Base-by-base conservation (phyloP, 2,113 vertebrate genomes). In the Petromus typicus region DNA sequence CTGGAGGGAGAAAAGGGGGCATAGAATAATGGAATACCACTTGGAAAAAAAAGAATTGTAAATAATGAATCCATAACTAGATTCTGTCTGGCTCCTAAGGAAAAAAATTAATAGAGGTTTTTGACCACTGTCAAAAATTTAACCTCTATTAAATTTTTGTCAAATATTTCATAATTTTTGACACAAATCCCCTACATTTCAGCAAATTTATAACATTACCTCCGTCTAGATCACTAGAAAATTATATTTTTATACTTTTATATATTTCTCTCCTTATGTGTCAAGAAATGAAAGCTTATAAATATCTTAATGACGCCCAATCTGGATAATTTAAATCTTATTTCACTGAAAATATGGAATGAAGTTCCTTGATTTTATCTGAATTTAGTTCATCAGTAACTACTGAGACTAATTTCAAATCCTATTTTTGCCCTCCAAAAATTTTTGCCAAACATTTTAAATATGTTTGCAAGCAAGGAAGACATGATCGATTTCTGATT, bases 401-500 rank as follows among this genome's bases (percentile, higher is more conserved):
- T 71, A 90, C 73, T 22, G 89, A 18, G 90, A 87, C 9, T 90
- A 34, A 89, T 87, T 80, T 93, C 78, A 93, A 89, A 69, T 73
- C 40, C 11, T 61, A 43, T 37, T 87, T 96, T 63, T 64, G 48
- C 9, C 61, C n/a, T 92, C 69, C 90, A 22, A 84, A 59, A 90
- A 73, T 63, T 67, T 85, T 37, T 67, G 1, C 10, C 87, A 89
- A 80, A 45, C 64, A 43, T 17, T 86, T 94, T 84, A 92, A 75
- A 59, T 54, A 34, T 61, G 59, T 69, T 79, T 67, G 27, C 45
- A 95, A 95, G 78, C 23, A 89, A 92, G 13, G 23, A 78, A 86
- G 20, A 14, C 13, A 54, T 76, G 40, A 94, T 89, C 79, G 30
- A 89, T 96, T 98, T 97, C 91, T 91, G 88, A 93, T 48, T 92